Conservation (phyloP, 2,797 vertebrate genomes). For the Phoebastria nigripes region DNA sequence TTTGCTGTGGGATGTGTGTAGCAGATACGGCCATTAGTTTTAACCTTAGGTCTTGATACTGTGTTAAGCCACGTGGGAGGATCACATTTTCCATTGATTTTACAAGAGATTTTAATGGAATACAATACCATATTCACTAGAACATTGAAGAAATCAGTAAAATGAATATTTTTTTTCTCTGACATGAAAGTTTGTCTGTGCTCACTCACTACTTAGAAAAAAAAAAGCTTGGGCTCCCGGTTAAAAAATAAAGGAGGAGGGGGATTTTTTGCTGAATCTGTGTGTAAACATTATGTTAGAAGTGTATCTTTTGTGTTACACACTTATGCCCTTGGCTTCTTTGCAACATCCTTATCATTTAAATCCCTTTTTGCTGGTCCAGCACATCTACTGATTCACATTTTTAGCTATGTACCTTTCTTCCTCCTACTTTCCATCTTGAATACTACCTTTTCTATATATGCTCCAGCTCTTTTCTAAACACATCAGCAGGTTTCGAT, state of each 20-base stretch:
- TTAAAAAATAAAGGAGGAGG: neutral
- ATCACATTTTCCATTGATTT: neutral
- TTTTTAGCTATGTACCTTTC: neutral
- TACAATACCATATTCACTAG: neutral
- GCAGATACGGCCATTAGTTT: fast-evolving
- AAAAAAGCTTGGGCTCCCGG: neutral
- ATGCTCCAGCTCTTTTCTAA: neutral
- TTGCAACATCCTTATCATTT: neutral
- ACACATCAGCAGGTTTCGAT: neutral
- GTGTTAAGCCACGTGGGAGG: neutral
- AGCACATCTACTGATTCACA: neutral
- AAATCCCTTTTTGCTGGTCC: neutral
- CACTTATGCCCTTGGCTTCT: fast-evolving
- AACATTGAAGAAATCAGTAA: neutral
- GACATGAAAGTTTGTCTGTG: neutral
- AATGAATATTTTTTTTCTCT: neutral
- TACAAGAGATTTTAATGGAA: neutral
- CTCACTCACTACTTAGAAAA: neutral
- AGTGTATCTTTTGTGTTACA: neutral
- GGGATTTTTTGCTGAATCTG: neutral
- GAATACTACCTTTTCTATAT: neutral
- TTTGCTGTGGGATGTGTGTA: neutral
- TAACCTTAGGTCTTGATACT: neutral
- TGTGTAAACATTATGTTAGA: neutral
- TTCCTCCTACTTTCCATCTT: neutral